Evolutionary conservation across 2,888 invertebrate species (phyloP), one percentile per base, ranked within the genome.

Genomic region (Hedychridium roseum): DNA sequence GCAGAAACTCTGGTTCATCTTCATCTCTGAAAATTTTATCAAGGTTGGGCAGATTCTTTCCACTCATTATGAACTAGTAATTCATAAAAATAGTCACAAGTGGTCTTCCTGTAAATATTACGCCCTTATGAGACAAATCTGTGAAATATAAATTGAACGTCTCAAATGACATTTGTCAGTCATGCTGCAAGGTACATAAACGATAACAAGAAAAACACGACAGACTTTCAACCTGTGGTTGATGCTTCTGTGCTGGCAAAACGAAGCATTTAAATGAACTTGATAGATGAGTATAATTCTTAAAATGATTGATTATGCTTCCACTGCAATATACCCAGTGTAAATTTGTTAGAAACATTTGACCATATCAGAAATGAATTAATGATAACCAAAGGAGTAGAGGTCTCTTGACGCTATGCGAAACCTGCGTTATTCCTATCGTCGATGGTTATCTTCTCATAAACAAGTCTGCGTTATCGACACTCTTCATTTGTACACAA

Each of bases 21-120:
- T 71, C 69, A 40, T 71, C 71, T 32, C 65, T 64, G 37, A 75
- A 68, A 35, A 75, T 66, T 54, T 73, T 73, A 21, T 73, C 72
- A 4, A 74, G 57, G 58, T 72, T 72, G 12, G 70, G 70, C 21
- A 73, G 64, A 50, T 58, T 70, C 26, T 57, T 48, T 32, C 66
- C 43, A 52, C 50, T 65, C 71, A 71, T 70, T 28, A 30, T 55
- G 31, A 14, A 14, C 12, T 4, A 21, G 12, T 20, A 27, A 34
- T 15, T 35, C 14, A 9, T 32, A 3, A 32, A 17, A 32, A 15
- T n/a, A 32, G 16, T 15, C 6, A 28, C n/a, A 3, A 14, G 9
- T 28, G 14, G n/a, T n/a, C n/a, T n/a, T n/a, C 5, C 11, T 28
- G 14, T 28, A 28, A 3, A n/a, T 2, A 14, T 28, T 3, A 28